Percentiles rank a stretch among this genome's conserved stretches.
These are phyloP conservation scores for Campoletis sonorensis DNA, from an alignment of 1,140 invertebrate genomes.

Conservation along the genomic window DNA sequence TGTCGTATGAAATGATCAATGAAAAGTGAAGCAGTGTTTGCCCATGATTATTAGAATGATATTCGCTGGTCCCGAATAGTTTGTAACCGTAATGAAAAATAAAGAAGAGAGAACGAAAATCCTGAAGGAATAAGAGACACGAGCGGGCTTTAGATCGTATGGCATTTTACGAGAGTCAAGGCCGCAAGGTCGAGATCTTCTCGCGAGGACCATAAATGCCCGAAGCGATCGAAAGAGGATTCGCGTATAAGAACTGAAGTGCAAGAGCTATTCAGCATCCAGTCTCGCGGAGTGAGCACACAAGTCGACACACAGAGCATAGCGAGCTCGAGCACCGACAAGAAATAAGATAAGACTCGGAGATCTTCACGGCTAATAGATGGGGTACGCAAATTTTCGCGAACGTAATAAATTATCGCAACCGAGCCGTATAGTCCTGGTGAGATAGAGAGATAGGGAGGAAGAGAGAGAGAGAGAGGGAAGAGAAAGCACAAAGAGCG, in stretches of 20 bases:
- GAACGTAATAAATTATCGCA: slow-evolving; percentile 66
- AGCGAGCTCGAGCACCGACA: slow-evolving; percentile 37
- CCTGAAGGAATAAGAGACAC: slow-evolving; percentile 11
- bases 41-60: too few species aligned
- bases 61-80: too few species aligned
- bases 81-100: not conserved
- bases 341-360: slow-evolving; percentile 38
- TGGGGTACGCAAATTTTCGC: slow-evolving; percentile 68
- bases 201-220: slow-evolving; percentile 39
- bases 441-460: slow-evolving; percentile 42
- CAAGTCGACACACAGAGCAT: slow-evolving; percentile 50
- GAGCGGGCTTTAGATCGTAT: slow-evolving; percentile 3
- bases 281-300: slow-evolving; percentile 15
- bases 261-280: slow-evolving; percentile 14
- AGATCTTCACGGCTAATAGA: slow-evolving; percentile 56
- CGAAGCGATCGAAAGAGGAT: slow-evolving; percentile 38
- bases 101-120: not conserved
- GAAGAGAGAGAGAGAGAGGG: slow-evolving; percentile 38
- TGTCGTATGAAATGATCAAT: too few species aligned
- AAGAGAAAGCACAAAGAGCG: slow-evolving; percentile 56
- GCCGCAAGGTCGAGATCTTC: slow-evolving; percentile 38
- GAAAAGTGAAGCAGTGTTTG: too few species aligned
- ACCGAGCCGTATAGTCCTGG: slow-evolving; percentile 27
- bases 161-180: slow-evolving; percentile 40
- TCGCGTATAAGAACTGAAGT: not conserved